Evolutionary conservation across 2,888 invertebrate genomes (phyloP), one percentile per base, ranked within the genome.

Genomic region (Gonocerus acuteangulatus): DNA sequence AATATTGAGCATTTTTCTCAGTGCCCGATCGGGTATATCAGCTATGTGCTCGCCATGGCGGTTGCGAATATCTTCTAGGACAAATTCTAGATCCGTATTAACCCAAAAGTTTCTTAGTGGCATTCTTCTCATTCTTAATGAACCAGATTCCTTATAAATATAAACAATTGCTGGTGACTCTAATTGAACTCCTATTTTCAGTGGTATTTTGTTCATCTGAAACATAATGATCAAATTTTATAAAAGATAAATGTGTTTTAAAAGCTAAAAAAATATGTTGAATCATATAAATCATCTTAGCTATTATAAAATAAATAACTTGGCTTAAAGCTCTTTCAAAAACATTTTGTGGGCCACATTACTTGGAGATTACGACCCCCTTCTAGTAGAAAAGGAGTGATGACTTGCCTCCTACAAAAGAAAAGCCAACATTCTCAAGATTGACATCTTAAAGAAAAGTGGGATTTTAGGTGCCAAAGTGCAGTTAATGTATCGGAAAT

Each of bases 1-100:
- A 16, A 64, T 44, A 34, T 63, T 58, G 15, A 65, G 56, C 65
- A 65, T 65, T 58, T 60, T 63, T 22, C 21, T 57, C 3, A 65
- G 49, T 7, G 48, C 21, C 11, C 57, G 51, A 34, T 57, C 60
- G 3, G 63, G 57, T 16, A 65, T 57, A n/a, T 19, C 39, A 11
- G 62, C 36, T 11, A 65, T 62, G 23, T 48, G 34, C 11, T 59
- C 48, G 7, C 57, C 62, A 34, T 65, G 65, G 4, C 65, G 36
- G 15, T 39, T 48, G 45, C 48, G 19, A 34, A 65, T 48, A 19
- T 65, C 65, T 23, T 63, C 65, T 22, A 62, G 48, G n/a, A 65
- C 51, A 42, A 65, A 65, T 4, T 49, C 48, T 3, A 60, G 48
- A 23, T 62, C 58, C 11, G 62, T 59, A 7, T 44, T 63, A 7